Percentiles rank a stretch among this genome's conserved stretches.
phyloP scores from a whole-genome alignment of 2,888 invertebrate species.

The Cryptosula pallasiana region DNA sequence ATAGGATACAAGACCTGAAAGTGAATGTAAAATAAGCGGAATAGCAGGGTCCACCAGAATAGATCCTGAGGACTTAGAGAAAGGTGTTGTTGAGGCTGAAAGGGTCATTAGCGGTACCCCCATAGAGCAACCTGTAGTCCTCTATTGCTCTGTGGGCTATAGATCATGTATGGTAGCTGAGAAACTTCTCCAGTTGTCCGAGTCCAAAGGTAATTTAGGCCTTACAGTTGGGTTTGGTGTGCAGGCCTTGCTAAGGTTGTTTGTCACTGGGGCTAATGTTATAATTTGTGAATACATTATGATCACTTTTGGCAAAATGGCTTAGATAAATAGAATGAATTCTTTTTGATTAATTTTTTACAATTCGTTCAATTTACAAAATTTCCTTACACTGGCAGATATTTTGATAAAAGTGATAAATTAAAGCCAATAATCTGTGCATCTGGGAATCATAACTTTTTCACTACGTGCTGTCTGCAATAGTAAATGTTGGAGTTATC shows the following conservation, averaged over 20 bases:
- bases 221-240: no score
- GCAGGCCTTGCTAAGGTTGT: no score
- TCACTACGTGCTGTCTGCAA: no score
- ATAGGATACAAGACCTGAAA: constrained; percentile 37
- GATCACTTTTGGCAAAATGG: no score
- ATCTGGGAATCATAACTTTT: not conserved
- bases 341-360: no score
- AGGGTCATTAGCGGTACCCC: constrained; percentile 27
- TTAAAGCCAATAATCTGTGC: not conserved
- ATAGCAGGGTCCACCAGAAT: constrained; percentile 34
- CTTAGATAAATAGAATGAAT: no score
- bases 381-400: no score
- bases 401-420: no score
- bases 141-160: constrained; percentile 48
- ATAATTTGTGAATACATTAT: no score
- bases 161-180: constrained; percentile 41
- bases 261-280: no score
- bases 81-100: constrained; percentile 30
- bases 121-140: constrained; percentile 33
- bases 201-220: not conserved
- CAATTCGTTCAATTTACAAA: no score
- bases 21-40: constrained; percentile 38
- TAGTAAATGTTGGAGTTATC: no score
- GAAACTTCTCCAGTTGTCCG: constrained; percentile 31
- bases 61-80: constrained; percentile 29